Evolutionary conservation across 2,888 invertebrate species (phyloP), one percentile per base, ranked within the genome.

Genomic region (Scaptomyza reducta): DNA sequence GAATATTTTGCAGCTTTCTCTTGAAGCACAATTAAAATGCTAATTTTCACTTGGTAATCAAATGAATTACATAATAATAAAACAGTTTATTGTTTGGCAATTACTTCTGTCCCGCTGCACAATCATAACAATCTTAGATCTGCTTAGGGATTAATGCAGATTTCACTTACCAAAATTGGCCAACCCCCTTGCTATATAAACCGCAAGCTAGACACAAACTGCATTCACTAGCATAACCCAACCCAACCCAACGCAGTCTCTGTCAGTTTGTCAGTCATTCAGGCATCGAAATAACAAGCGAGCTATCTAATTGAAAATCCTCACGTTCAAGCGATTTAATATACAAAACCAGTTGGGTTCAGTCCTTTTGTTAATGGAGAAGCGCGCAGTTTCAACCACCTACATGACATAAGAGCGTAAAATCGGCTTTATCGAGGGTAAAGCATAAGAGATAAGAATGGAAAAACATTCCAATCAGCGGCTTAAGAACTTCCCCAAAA

Each of bases 401-500:
- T 75, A 77, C 74, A 68, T 60, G 66, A 77, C 74, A 68, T 60
- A 69, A 74, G 65, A 74, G 80, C 81, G 71, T 86, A 58, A 81
- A 86, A 81, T 81, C 81, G 74, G 80, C 84, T 86, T 81, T 77
- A 70, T 77, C 33, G 9, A 25, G 42, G 11, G 56, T 38, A 29
- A 53, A 45, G 59, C 13, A 27, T 42, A 25, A 25, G n/a, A 60
- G 41, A 42, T 57, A 55, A 57, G 44, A 70, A 41, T 40, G 22
- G 57, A 62, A 67, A 87, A 83, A 85, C 73, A 83, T 87, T 83
- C 86, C 86, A 87, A 87, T 87, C 82, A 81, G 79, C 86, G 74
- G 88, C 87, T 82, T 87, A 78, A 65, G 71, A 60, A 46, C 61
- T 61, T 50, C 38, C 38, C 38, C 9, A 33, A 33, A 18, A 22